A percentile compares a stretch with the other conserved stretches of the same genome.
These are phyloP conservation scores for Achroia grisella DNA, from an alignment of 1,140 invertebrate genomes.

Conservation along the genomic window DNA sequence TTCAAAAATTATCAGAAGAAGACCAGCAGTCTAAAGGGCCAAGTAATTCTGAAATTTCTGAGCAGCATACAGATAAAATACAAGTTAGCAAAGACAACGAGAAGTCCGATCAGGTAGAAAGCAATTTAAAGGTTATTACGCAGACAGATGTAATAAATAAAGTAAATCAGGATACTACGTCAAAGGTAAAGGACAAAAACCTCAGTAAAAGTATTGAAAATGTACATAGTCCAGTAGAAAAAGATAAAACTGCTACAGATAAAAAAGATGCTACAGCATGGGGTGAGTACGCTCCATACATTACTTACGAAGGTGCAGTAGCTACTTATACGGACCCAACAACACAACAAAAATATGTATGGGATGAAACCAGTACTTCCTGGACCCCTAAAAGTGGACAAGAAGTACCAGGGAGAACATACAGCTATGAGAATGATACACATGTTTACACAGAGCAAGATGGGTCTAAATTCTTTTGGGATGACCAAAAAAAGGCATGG, in stretches of 20 bases:
- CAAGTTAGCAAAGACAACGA: slow-evolving; percentile 3
- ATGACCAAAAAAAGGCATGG: slow-evolving; percentile 92
- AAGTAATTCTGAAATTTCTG: slow-evolving; percentile 3
- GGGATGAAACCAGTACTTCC: slow-evolving; percentile 77
- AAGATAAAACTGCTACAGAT: not conserved
- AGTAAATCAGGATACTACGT: too few relatives aligned
- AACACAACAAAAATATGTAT: slow-evolving; percentile 79
- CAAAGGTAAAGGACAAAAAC: not conserved
- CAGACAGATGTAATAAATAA: not conserved
- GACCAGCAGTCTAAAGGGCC: slow-evolving; percentile 22
- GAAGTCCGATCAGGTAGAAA: not conserved
- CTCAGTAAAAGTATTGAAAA: not conserved
- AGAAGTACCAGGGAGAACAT: slow-evolving; percentile 57
- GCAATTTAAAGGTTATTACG: not conserved
- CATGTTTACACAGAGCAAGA: slow-evolving; percentile 91
- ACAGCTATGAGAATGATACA: slow-evolving; percentile 84
- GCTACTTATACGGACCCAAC: slow-evolving; percentile 84
- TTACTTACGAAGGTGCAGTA: slow-evolving; percentile 78
- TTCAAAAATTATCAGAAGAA: slow-evolving; percentile 57
- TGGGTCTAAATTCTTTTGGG: slow-evolving; percentile 94
- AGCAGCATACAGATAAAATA: not conserved
- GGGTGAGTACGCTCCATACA: slow-evolving; percentile 51
- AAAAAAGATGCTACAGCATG: slow-evolving; percentile 1
- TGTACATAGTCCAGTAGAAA: not conserved
- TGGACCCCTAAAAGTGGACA: slow-evolving; percentile 73